Base-by-base conservation (phyloP, 2,888 invertebrate genomes). In the Bedellia somnulentella region DNA sequence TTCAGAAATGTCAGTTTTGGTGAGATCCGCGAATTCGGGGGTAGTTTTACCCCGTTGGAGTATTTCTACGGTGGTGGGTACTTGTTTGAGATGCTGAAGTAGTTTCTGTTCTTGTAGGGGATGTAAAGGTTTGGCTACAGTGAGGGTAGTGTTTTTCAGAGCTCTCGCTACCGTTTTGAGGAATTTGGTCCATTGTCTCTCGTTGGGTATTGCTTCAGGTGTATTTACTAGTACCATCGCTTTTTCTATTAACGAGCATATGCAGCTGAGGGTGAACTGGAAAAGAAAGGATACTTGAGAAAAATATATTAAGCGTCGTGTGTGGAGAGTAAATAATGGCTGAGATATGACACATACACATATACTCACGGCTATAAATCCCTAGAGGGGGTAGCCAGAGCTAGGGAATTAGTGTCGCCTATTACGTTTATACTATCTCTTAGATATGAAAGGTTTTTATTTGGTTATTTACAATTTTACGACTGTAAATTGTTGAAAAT, bases 101-200 rank as follows among this genome's bases (percentile, higher is more conserved):
- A 73, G 29, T 25, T 56, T 62, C 0, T 36, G 33, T 8, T 58
- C 56, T 0, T 57, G 36, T 4, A 73, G 31, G 0, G 59, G 57
- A 1, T 51, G 40, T 0, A 51, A 15, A 0, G 75, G 71, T 8
- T 48, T 54, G 0, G 67, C 64, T 0, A 71, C 60, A 2, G 39
- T 47, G 0, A 68, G 31, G 0, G 42, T 49, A 0, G 68, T 61
- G 37, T 55, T 57, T 30, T 68, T 68, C 1, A 77, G 44, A 0
- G 76, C 66, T 16, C 80, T 52, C 0, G 78, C 71, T 29, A 80
- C 51, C 1, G 67, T 70, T 35, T 68, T 62, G 4, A 82, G 59
- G 55, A 81, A 82, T 36, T 71, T 71, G 6, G 59, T 71, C 80
- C 81, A 81, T 32, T 73, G 73, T 0, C 71, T 46, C 34, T 73